Percentiles rank a stretch among this genome's conserved stretches.
These are phyloP conservation scores for Neocrepidodera transversa DNA, from an alignment of 2,888 invertebrate species.

Conservation along the genomic window DNA sequence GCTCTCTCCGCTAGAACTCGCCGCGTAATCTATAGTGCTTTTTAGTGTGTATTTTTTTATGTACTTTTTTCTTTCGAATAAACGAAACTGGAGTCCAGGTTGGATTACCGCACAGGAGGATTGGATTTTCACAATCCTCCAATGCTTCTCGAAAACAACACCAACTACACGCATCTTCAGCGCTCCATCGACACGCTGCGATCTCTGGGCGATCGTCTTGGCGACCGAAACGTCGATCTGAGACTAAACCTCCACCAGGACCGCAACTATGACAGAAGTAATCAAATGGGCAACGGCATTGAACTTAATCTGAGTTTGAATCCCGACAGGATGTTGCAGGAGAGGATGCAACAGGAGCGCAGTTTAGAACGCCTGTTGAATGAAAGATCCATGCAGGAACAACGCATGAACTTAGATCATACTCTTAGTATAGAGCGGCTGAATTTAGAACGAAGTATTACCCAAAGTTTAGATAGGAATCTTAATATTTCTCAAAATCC, in stretches of 20 bases:
- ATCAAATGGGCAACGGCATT: slow-evolving; percentile 50
- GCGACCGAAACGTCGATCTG: slow-evolving; percentile 58
- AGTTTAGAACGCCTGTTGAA: slow-evolving; percentile 55
- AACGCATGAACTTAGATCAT: slow-evolving; percentile 51
- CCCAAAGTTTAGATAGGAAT: slow-evolving; percentile 50
- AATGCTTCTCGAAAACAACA: slow-evolving; percentile 56
- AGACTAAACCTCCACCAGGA: slow-evolving; percentile 56
- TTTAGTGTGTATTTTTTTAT: slow-evolving; percentile 26
- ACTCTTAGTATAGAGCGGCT: slow-evolving; percentile 53
- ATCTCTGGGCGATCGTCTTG: slow-evolving; percentile 58
- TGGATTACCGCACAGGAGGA: slow-evolving; percentile 59
- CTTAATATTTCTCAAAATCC: slow-evolving; percentile 41
- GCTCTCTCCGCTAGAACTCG: slow-evolving; percentile 36
- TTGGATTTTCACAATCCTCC: slow-evolving; percentile 59
- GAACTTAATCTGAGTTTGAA: slow-evolving; percentile 57
- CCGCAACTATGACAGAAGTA: slow-evolving; percentile 44
- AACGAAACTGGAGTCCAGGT: slow-evolving; percentile 57
- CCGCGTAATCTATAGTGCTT: slow-evolving; percentile 23
- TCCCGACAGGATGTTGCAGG: slow-evolving; percentile 51
- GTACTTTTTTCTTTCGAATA: slow-evolving; percentile 22
- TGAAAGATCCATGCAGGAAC: slow-evolving; percentile 51
- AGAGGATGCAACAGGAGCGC: slow-evolving; percentile 53
- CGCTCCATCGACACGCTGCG: slow-evolving; percentile 59
- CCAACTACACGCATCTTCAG: slow-evolving; percentile 56
- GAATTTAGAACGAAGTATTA: slow-evolving; percentile 53